These are phyloP conservation scores for Micronisus gabar DNA, from an alignment of 2,113 vertebrate species.

Conservation along the genomic window DNA sequence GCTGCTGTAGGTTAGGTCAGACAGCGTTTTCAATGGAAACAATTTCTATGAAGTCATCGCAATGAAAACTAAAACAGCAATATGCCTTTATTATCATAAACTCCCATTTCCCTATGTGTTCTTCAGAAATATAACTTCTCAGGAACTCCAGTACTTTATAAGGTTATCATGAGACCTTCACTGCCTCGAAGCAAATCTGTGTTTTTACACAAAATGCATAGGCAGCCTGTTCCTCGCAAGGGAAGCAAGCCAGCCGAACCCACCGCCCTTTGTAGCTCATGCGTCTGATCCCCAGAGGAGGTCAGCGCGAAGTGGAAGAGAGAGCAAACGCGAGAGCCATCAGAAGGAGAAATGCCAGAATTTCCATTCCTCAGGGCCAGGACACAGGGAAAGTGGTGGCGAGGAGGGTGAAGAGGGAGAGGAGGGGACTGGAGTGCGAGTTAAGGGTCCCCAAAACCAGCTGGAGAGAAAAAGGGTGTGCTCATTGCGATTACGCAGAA, in stretches of 20 bases:
- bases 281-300: neutral
- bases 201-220: neutral
- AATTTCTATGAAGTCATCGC: neutral
- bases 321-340: neutral
- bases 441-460: neutral
- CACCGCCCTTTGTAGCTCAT: rapidly evolving
- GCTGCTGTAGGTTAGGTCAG: neutral
- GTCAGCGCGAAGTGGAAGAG: neutral
- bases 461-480: neutral
- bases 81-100: neutral
- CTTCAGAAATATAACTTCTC: neutral
- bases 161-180: neutral
- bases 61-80: neutral
- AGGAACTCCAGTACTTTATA: neutral
- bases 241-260: rapidly evolving
- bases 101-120: neutral
- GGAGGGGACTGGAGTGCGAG: neutral
- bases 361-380: neutral
- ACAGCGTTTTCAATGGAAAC: neutral
- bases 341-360: neutral
- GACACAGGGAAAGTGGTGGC: neutral
- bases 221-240: rapidly evolving
- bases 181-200: neutral
- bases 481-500: rapidly evolving
- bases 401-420: neutral